These are phyloP conservation scores for Mustela nigripes DNA, from an alignment of 2,113 vertebrate species.

Conservation along the genomic window DNA sequence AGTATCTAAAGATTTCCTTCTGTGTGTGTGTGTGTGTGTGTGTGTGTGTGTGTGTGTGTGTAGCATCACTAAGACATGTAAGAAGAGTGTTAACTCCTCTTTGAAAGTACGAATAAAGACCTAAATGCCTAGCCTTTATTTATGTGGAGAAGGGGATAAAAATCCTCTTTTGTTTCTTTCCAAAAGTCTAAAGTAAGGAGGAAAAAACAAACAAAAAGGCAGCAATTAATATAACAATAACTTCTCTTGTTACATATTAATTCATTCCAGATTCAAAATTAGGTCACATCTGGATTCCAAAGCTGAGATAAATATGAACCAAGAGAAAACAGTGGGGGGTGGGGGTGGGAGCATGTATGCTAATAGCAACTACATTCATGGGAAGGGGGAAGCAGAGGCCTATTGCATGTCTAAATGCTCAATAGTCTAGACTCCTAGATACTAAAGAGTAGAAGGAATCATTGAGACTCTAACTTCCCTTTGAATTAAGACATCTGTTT, in stretches of 20 bases:
- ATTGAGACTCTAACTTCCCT: not conserved
- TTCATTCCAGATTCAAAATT: slow-evolving; percentile 13
- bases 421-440: not conserved
- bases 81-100: not conserved
- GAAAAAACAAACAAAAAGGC: not conserved
- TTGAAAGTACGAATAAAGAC: not conserved
- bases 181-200: not conserved
- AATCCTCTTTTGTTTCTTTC: not conserved
- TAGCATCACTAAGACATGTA: not conserved
- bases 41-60: not conserved
- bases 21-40: not conserved
- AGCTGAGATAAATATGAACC: not conserved
- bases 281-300: slow-evolving; percentile 61
- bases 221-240: not conserved
- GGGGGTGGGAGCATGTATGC: too few species aligned
- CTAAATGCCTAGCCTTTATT: not conserved
- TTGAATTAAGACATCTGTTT: not conserved
- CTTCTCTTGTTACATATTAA: not conserved
- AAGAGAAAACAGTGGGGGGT: not conserved
- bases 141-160: not conserved
- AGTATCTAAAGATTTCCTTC: not conserved
- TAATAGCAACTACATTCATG: not conserved
- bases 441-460: not conserved
- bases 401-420: not conserved
- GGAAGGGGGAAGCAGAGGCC: not conserved